These are phyloP conservation scores for Azorinus chamasolen DNA, from an alignment of 2,888 invertebrate species.

Conservation along the genomic window DNA sequence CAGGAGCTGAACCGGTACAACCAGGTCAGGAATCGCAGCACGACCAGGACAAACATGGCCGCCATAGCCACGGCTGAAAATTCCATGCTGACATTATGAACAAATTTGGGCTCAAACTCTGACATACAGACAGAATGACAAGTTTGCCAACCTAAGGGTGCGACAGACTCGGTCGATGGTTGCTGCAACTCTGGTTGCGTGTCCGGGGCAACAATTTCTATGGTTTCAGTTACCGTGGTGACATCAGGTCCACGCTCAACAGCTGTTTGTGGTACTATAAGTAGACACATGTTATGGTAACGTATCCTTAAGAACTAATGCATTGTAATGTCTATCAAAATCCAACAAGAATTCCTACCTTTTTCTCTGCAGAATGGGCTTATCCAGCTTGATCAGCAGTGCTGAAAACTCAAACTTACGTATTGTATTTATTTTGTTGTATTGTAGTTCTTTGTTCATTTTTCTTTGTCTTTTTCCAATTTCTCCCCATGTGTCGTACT, in stretches of 20 bases:
- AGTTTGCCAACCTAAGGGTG: constrained; percentile 77
- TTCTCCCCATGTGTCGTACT: too few relatives aligned
- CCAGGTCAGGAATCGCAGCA: constrained; percentile 73
- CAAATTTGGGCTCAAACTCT: constrained; percentile 11
- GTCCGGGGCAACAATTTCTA: constrained; percentile 66
- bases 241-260: constrained; percentile 78
- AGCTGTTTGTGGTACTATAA: constrained; percentile 69
- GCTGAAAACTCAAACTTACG: too few relatives aligned
- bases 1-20: constrained; percentile 70
- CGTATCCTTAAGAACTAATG: too few relatives aligned
- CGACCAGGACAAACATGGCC: constrained; percentile 69
- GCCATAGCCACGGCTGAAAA: constrained; percentile 65
- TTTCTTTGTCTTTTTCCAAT: too few relatives aligned
- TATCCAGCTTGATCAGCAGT: too few relatives aligned
- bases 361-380: too few relatives aligned
- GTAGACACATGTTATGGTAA: not conserved
- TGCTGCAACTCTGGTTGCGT: constrained; percentile 69
- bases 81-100: constrained; percentile 77
- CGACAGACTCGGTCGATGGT: constrained; percentile 67
- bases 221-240: constrained; percentile 32
- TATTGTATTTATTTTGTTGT: too few relatives aligned
- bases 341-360: too few relatives aligned
- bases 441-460: too few relatives aligned
- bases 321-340: too few relatives aligned
- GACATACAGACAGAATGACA: constrained; percentile 45